Evolutionary conservation across 2,797 vertebrate genomes (phyloP), one percentile per base, ranked within the genome.

Genomic region (Leptoclinus maculatus): DNA sequence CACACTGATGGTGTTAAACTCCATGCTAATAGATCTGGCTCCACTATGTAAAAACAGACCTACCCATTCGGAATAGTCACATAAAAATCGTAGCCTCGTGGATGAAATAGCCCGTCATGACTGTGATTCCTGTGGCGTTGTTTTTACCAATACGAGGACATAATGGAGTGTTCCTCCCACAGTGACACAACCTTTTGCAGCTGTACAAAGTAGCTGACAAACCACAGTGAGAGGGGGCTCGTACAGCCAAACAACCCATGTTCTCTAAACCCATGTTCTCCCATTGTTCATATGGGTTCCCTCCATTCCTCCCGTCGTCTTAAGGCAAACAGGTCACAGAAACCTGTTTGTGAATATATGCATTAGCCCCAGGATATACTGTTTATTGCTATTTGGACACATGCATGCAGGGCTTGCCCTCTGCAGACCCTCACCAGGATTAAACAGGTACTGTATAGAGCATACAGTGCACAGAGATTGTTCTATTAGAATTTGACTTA

Each of bases 311-410:
- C 29, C 29, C 29, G 29, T 32, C 5, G 29, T 32, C 29, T 32
- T 32, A 32, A 32, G 29, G 29, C 29, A 32, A 32, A 32, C 29
- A 32, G 29, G 29, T 32, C 29, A 32, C 29, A 32, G 5, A 32
- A 32, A 32, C 29, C 6, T 34, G 32, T 62, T 64, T 45, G 4
- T 72, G 47, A 17, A 45, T 53, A 41, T 1, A 49, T 1, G 2
- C 5, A 25, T 39, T 11, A 25, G 6, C 36, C 10, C 32, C 23
- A 27, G 23, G 39, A 66, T 63, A 27, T 39, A 56, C 5, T 16
- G 38, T 71, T 71, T 19, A 65, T 56, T 51, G 69, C 21, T 2
- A 16, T 34, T 77, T 75, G 54, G 62, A 29, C 12, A 58, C 14
- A 67, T 74, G 36, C 4, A 66, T 56, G 19, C 21, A 45, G 25